A percentile compares a stretch with the other conserved stretches of the same genome.
Conservation (phyloP, 1,140 invertebrate genomes). For the Philopotamus ludificatus region DNA sequence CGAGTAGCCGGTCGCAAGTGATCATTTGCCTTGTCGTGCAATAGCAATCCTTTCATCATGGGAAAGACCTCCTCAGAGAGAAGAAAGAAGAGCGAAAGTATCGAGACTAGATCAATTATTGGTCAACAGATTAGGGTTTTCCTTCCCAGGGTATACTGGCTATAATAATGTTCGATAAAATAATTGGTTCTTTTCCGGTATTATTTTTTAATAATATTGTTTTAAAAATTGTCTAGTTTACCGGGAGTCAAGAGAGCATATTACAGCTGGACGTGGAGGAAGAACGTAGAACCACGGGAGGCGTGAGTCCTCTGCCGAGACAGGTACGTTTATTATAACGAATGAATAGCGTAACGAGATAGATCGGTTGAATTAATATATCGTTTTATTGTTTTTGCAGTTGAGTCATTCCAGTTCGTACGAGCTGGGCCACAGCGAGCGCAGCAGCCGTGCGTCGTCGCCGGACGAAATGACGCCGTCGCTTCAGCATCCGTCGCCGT, state of each 20-base stretch:
- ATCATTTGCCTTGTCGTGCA: too few species aligned
- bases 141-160: too few species aligned
- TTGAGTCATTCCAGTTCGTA: conserved; percentile 46
- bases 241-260: conserved; percentile 78
- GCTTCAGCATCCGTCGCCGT: conserved; percentile 36
- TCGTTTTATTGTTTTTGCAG: too few species aligned
- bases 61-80: too few species aligned
- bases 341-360: too few species aligned
- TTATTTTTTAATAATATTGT: conserved; percentile 7
- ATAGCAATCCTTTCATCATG: too few species aligned
- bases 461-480: conserved; percentile 59
- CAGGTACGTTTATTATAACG: conserved; percentile 22
- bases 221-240: conserved; percentile 57
- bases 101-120: too few species aligned
- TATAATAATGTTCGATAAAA: not conserved
- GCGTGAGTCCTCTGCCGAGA: conserved; percentile 43
- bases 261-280: conserved; percentile 67
- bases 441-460: conserved; percentile 58
- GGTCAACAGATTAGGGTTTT: too few species aligned
- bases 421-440: conserved; percentile 52
- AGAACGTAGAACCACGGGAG: conserved; percentile 43
- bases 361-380: too few species aligned
- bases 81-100: too few species aligned
- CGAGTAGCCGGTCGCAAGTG: too few species aligned
- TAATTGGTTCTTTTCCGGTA: too few species aligned